Conservation (phyloP, 2,797 vertebrate genomes). For the Gallinago nigripennis region DNA sequence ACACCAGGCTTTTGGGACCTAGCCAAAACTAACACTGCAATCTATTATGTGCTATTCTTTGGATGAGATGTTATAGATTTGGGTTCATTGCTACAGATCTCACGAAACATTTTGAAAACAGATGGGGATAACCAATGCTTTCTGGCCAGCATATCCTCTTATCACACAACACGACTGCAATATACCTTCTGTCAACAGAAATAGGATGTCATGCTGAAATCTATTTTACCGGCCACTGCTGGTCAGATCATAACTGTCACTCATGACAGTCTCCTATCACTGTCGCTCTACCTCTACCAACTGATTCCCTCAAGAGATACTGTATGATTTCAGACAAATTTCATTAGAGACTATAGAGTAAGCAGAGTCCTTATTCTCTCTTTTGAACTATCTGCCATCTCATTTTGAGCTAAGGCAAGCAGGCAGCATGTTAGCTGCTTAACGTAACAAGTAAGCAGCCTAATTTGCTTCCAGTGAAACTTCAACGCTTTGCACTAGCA, state of each 20-base stretch:
- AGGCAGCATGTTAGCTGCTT: background rate
- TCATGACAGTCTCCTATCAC: background rate
- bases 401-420: background rate
- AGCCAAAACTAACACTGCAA: slow-evolving; percentile 2
- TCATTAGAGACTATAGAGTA: background rate
- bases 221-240: background rate
- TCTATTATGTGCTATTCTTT: background rate
- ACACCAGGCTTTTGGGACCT: background rate
- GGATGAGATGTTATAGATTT: background rate
- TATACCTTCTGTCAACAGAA: slow-evolving; percentile 22
- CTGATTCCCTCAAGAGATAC: background rate
- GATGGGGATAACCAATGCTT: background rate
- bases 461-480: background rate
- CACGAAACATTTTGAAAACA: background rate
- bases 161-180: background rate
- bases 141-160: background rate
- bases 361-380: background rate
- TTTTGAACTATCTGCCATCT: background rate
- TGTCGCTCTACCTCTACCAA: background rate
- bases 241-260: background rate
- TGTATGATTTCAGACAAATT: background rate
- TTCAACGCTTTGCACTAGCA: background rate
- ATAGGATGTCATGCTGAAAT: background rate
- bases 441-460: background rate
- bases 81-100: background rate